These are phyloP conservation scores for Hydrozoanthus gracilis DNA, from an alignment of 92 coral and sea anemone genomes.

Conservation along the genomic window DNA sequence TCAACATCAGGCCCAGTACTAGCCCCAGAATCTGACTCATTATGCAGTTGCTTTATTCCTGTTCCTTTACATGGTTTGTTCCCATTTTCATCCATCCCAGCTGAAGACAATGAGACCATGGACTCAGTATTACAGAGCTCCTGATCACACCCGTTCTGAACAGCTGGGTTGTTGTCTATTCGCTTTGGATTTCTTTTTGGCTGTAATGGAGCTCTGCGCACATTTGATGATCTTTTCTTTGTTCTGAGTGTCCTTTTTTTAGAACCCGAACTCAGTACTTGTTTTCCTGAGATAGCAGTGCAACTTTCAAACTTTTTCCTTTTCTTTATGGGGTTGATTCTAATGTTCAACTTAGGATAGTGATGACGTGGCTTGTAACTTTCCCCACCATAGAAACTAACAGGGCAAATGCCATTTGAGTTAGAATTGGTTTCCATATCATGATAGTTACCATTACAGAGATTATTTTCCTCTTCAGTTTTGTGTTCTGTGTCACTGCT, in stretches of 20 bases:
- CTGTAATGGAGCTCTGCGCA: not conserved
- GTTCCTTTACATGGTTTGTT: not conserved
- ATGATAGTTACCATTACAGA: not conserved
- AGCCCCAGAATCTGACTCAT: not conserved
- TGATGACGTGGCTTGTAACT: not conserved
- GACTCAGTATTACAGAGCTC: not conserved
- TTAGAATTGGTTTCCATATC: not conserved
- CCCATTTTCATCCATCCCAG: slow-evolving; percentile 1
- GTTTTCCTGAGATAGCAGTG: slow-evolving; percentile 3
- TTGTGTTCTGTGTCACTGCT: not conserved
- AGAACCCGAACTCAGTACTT: not conserved
- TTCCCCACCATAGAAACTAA: slow-evolving; percentile 34
- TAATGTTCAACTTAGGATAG: not conserved
- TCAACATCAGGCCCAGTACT: not conserved
- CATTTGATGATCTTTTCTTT: not conserved
- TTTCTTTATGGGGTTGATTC: slow-evolving; percentile 4
- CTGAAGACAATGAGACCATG: not conserved
- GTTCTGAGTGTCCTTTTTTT: not conserved
- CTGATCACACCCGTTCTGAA: not conserved
- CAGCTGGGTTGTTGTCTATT: not conserved
- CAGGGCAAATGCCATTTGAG: slow-evolving; percentile 19
- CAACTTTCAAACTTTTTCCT: slow-evolving; percentile 14
- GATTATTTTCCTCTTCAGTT: not conserved
- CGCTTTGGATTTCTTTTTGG: slow-evolving; percentile 9
- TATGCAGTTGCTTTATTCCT: not conserved